phyloP scores from a whole-genome alignment of 2,113 vertebrate genomes.

The Poecilia latipinna region DNA sequence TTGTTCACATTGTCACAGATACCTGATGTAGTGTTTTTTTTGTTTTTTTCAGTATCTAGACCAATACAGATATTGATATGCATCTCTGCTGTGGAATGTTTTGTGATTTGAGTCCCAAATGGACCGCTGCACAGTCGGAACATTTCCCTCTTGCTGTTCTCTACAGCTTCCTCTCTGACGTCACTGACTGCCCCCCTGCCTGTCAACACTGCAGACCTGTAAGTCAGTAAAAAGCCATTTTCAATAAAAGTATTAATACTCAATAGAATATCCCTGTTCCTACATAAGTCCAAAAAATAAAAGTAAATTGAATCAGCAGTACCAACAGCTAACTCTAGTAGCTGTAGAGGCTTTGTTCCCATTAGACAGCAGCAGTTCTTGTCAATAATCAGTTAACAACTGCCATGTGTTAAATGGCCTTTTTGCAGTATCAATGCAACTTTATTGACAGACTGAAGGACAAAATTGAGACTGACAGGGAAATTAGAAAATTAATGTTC shows the following conservation, averaged over 20 bases:
- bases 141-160: too few relatives aligned
- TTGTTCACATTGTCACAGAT: too few relatives aligned
- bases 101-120: too few relatives aligned
- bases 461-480: slow-evolving; percentile 57
- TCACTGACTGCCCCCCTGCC: too few relatives aligned
- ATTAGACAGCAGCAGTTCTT: slow-evolving; percentile 16
- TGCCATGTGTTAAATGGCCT: slow-evolving; percentile 13
- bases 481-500: slow-evolving; percentile 65
- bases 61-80: too few relatives aligned
- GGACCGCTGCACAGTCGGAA: too few relatives aligned
- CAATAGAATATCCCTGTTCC: slow-evolving; percentile 12
- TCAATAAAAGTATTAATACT: neutral
- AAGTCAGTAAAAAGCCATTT: too few relatives aligned
- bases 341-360: slow-evolving; percentile 16
- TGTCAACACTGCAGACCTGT: too few relatives aligned
- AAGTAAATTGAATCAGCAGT: slow-evolving; percentile 20
- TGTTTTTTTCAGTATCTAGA: too few relatives aligned
- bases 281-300: slow-evolving; percentile 5
- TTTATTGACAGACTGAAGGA: slow-evolving; percentile 60
- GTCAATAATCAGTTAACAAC: slow-evolving; percentile 28
- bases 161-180: too few relatives aligned
- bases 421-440: slow-evolving; percentile 28
- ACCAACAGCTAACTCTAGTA: neutral
- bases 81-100: too few relatives aligned
- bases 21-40: too few relatives aligned